Conservation (phyloP, 2,797 vertebrate species). For the Eulemur rubriventer region DNA sequence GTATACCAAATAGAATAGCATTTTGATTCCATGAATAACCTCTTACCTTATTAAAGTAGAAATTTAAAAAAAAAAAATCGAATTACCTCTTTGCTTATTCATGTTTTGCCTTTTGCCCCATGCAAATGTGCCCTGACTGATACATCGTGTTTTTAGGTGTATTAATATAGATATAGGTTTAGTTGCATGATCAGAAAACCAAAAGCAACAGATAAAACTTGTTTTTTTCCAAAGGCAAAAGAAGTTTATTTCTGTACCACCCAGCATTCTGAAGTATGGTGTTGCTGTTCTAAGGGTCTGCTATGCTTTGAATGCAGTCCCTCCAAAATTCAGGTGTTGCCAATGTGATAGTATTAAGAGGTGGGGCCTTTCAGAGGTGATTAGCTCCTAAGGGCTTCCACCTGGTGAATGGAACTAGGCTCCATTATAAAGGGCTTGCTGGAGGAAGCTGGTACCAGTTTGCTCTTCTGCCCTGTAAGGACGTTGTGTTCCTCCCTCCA, state of each 20-base stretch:
- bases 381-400: too few species aligned
- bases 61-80: constrained; percentile 54
- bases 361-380: too few species aligned
- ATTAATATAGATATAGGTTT: background rate
- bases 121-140: background rate
- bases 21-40: constrained; percentile 58
- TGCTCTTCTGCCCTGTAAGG: background rate
- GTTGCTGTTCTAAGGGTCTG: background rate
- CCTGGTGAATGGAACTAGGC: background rate
- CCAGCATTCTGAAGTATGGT: background rate
- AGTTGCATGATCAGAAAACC: constrained; percentile 12
- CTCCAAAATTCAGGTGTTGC: background rate
- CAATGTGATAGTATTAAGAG: background rate
- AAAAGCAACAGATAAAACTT: background rate
- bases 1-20: constrained; percentile 61
- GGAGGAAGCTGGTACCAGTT: background rate
- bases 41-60: constrained; percentile 65
- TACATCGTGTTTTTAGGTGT: background rate
- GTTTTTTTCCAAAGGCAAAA: background rate
- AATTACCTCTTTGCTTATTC: constrained; percentile 54
- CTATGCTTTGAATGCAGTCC: background rate
- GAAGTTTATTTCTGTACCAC: background rate
- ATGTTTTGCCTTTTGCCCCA: constrained; percentile 10
- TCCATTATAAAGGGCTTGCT: background rate
- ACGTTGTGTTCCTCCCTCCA: accelerated